These are phyloP conservation scores for Agrochola macilenta DNA, from an alignment of 2,888 invertebrate species.

Conservation along the genomic window DNA sequence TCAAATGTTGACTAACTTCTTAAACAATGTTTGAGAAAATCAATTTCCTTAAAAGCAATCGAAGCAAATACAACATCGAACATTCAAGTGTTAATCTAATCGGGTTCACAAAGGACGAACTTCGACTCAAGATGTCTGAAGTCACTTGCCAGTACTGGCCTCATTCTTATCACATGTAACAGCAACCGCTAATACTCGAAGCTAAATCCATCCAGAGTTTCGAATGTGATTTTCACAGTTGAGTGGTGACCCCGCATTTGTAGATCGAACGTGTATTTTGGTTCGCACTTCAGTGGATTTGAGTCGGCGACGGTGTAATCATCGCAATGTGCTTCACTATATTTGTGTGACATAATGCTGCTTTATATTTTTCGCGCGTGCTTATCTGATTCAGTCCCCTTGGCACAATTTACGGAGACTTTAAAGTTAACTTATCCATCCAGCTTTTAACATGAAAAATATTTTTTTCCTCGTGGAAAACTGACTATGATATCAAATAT, in stretches of 20 bases:
- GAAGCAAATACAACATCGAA: conserved; percentile 42
- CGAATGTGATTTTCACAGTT: conserved; percentile 65
- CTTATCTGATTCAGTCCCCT: neutral
- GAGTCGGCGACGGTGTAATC: conserved; percentile 35
- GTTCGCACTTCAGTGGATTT: conserved; percentile 49
- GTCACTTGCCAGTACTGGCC: conserved; percentile 16
- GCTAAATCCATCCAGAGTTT: conserved; percentile 53
- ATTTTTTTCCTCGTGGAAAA: neutral
- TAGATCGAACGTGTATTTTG: conserved; percentile 46
- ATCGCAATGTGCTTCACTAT: conserved; percentile 42
- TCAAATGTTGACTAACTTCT: conserved; percentile 26
- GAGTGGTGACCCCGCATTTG: conserved; percentile 48
- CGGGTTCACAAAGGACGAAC: conserved; percentile 32
- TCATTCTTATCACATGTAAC: conserved; percentile 54
- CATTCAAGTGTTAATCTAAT: conserved; percentile 46
- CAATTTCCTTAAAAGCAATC: conserved; percentile 49
- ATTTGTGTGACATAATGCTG: conserved; percentile 37
- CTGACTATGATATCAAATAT: neutral
- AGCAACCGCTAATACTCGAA: conserved; percentile 48
- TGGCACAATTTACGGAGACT: neutral
- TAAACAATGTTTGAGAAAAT: conserved; percentile 21
- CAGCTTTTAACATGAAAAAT: neutral
- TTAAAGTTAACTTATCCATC: neutral
- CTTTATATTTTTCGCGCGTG: conserved; percentile 2
- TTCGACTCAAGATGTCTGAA: conserved; percentile 37